Evolutionary conservation across 2,888 invertebrate genomes (phyloP).

Genomic region (Trichogramma dendrolimi): DNA sequence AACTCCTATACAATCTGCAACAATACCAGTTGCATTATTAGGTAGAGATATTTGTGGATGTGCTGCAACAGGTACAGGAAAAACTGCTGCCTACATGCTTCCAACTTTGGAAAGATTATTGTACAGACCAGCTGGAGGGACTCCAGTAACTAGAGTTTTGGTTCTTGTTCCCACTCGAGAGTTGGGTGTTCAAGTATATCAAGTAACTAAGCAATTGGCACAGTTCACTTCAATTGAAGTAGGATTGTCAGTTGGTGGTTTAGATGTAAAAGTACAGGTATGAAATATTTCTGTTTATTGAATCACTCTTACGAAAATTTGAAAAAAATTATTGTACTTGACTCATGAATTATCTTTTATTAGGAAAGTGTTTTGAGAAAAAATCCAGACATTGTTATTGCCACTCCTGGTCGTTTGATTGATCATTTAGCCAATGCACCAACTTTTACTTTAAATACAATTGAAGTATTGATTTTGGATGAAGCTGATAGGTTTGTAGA

Average conservation of each 20-base stretch:
- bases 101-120: conserved; percentile 91
- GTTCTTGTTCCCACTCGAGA: conserved; percentile 96
- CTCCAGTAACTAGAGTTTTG: conserved; percentile 74
- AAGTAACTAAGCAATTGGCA: conserved; percentile 84
- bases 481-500: conserved; percentile 65
- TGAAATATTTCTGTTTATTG: conserved; percentile 37
- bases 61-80: conserved; percentile 96
- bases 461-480: conserved; percentile 81
- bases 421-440: conserved; percentile 96
- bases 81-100: conserved; percentile 98
- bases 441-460: conserved; percentile 80
- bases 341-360: neutral
- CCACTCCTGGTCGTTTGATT: conserved; percentile 95
- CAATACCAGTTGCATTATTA: conserved; percentile 87
- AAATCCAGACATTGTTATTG: conserved; percentile 95
- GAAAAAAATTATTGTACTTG: no score
- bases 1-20: conserved; percentile 93
- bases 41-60: conserved; percentile 96
- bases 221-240: conserved; percentile 81
- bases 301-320: neutral
- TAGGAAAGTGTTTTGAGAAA: conserved; percentile 77
- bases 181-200: conserved; percentile 94
- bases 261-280: conserved; percentile 72
- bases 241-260: conserved; percentile 81
- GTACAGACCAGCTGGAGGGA: conserved; percentile 72